These are phyloP conservation scores for Microchirus variegatus DNA, from an alignment of 2,797 vertebrate species.

Conservation along the genomic window DNA sequence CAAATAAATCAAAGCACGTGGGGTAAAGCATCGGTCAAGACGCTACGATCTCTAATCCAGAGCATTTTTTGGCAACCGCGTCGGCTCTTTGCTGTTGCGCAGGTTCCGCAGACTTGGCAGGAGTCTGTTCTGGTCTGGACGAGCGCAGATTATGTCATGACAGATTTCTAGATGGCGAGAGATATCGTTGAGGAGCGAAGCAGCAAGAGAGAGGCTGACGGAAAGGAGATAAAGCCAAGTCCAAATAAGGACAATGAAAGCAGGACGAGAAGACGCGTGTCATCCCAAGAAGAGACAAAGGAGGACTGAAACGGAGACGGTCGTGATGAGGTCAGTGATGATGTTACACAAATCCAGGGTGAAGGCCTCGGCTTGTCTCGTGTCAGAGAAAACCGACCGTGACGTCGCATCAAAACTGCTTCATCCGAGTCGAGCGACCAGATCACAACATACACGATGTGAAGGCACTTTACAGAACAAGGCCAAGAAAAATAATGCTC, in stretches of 20 bases:
- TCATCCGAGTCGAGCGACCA: too few species aligned
- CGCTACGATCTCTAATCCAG: neutral
- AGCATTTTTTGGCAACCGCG: conserved; percentile 14
- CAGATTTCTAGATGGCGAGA: conserved; percentile 31
- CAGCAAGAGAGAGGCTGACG: conserved; percentile 21
- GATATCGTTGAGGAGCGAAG: conserved; percentile 9
- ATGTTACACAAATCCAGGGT: neutral
- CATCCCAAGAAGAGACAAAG: conserved; percentile 50
- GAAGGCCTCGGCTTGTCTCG: neutral
- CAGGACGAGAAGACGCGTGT: conserved; percentile 33
- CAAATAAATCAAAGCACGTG: too few species aligned
- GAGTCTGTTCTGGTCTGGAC: conserved; percentile 28
- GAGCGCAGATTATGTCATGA: conserved; percentile 30
- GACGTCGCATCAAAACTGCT: too few species aligned
- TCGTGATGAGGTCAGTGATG: conserved; percentile 48
- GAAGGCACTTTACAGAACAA: too few species aligned
- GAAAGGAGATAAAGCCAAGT: conserved; percentile 51
- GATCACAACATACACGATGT: too few species aligned
- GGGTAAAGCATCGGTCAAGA: too few species aligned
- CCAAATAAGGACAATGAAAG: conserved; percentile 64
- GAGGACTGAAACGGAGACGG: conserved; percentile 45
- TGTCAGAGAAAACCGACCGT: neutral
- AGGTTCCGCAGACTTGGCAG: conserved; percentile 19
- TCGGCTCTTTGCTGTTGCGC: conserved; percentile 23
- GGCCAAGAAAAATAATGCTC: too few species aligned